Conservation (phyloP, 2,888 invertebrate genomes). For the Drosophila koepferae region DNA sequence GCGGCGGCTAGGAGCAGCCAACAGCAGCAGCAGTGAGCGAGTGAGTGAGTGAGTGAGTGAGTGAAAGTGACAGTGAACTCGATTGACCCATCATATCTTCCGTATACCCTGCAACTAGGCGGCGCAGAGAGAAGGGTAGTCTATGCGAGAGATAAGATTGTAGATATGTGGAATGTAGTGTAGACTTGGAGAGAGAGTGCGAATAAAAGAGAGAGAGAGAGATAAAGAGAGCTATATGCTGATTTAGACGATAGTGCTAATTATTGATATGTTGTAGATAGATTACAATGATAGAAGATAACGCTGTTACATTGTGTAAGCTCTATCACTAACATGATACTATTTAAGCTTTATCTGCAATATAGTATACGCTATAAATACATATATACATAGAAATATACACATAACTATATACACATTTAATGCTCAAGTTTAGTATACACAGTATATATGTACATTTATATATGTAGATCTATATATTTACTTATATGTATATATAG, state of each 20-base stretch:
- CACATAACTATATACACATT: background rate
- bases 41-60: constrained; percentile 25
- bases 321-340: background rate
- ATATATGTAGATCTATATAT: background rate
- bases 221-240: background rate
- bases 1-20: background rate
- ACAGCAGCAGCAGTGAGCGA: background rate
- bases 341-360: background rate
- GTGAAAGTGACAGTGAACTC: constrained; percentile 85
- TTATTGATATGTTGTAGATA: background rate
- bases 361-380: background rate
- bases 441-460: background rate
- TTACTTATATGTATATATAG: background rate
- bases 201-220: background rate
- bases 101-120: constrained; percentile 36
- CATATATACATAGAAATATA: background rate
- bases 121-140: background rate
- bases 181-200: background rate
- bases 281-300: background rate
- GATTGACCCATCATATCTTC: constrained; percentile 75
- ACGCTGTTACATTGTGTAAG: background rate
- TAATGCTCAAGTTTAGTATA: too few relatives aligned
- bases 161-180: background rate
- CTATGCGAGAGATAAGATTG: background rate
- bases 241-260: background rate